A percentile compares a stretch with the other conserved stretches of the same genome.
Conservation (phyloP, 2,113 vertebrate species). For the Sander vitreus region DNA sequence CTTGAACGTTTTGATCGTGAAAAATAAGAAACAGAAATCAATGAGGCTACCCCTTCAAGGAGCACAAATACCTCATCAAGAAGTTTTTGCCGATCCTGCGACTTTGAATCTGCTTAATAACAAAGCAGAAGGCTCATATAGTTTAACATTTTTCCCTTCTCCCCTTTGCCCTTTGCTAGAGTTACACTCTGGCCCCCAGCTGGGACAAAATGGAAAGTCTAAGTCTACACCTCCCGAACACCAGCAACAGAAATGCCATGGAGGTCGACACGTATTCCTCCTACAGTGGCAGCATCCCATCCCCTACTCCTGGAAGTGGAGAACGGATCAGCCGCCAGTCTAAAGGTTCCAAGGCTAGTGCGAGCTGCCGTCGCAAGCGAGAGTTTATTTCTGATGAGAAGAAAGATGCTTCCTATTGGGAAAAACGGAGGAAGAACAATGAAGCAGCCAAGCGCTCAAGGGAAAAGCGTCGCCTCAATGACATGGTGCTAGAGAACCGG, state of each 20-base stretch:
- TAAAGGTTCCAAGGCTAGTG: slow-evolving; percentile 80
- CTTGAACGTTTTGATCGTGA: slow-evolving; percentile 70
- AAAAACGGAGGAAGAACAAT: slow-evolving; percentile 89
- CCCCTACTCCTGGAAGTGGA: slow-evolving; percentile 61
- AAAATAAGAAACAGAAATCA: slow-evolving; percentile 67
- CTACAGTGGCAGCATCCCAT: slow-evolving; percentile 68
- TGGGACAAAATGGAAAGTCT: slow-evolving; percentile 83
- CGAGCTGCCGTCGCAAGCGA: slow-evolving; percentile 83
- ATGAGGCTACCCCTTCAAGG: slow-evolving; percentile 74
- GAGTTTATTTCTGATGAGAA: slow-evolving; percentile 90
- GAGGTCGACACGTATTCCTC: slow-evolving; percentile 70
- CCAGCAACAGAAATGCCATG: slow-evolving; percentile 67
- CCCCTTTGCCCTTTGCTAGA: slow-evolving; percentile 70
- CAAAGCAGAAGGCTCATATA: slow-evolving; percentile 52
- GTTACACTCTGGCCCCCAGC: slow-evolving; percentile 68
- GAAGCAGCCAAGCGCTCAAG: slow-evolving; percentile 88
- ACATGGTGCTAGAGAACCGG: slow-evolving; percentile 88
- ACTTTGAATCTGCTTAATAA: slow-evolving; percentile 62
- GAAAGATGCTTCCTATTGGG: slow-evolving; percentile 89
- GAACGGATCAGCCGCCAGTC: slow-evolving; percentile 59
- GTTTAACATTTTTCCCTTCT: slow-evolving; percentile 37
- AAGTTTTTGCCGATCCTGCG: slow-evolving; percentile 75
- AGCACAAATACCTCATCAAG: slow-evolving; percentile 75
- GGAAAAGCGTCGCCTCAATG: slow-evolving; percentile 88
- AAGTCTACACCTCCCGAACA: slow-evolving; percentile 71